Conservation (phyloP, 2,888 invertebrate species). For the Linnaemya tessellans region DNA sequence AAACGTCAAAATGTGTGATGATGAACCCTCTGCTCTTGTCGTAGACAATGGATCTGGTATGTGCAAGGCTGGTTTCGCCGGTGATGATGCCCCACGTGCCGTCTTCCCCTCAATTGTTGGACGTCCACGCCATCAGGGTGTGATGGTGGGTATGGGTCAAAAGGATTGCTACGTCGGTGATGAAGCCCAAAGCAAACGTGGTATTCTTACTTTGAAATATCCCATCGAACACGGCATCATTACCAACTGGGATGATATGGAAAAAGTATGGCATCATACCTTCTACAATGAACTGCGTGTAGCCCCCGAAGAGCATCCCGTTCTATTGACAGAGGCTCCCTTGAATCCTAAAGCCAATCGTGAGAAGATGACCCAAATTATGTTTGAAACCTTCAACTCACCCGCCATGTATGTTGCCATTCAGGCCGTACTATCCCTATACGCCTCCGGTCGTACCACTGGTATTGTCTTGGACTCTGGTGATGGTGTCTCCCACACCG, state of each 20-base stretch:
- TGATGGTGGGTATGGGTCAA: slow-evolving; percentile 99
- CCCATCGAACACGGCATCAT: slow-evolving; percentile 99
- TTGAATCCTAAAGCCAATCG: slow-evolving; percentile 95
- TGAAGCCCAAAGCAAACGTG: slow-evolving; percentile 98
- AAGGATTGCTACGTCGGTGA: slow-evolving; percentile 98
- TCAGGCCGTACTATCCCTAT: slow-evolving; percentile 95
- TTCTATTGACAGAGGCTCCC: slow-evolving; percentile 93
- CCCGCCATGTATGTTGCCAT: slow-evolving; percentile 98
- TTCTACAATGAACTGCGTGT: slow-evolving; percentile 99
- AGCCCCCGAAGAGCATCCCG: slow-evolving; percentile 96
- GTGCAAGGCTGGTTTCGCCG: slow-evolving; percentile 98
- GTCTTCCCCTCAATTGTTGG: slow-evolving; percentile 97
- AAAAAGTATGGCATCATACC: slow-evolving; percentile 99
- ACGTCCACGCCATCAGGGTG: slow-evolving; percentile 95
- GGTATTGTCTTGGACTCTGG: slow-evolving; percentile 98
- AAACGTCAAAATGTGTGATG: slow-evolving; percentile 90
- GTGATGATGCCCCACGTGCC: slow-evolving; percentile 97
- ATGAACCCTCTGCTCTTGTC: slow-evolving; percentile 95
- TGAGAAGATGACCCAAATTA: slow-evolving; percentile 96
- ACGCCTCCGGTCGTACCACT: slow-evolving; percentile 98
- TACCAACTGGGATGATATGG: slow-evolving; percentile 99
- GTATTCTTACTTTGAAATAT: slow-evolving; percentile 97
- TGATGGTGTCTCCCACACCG: slow-evolving; percentile 98
- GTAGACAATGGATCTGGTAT: slow-evolving; percentile 99
- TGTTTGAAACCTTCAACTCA: slow-evolving; percentile 96